Conservation (phyloP, 64 coral and sea anemone species). For the Platygyra sinensis region DNA sequence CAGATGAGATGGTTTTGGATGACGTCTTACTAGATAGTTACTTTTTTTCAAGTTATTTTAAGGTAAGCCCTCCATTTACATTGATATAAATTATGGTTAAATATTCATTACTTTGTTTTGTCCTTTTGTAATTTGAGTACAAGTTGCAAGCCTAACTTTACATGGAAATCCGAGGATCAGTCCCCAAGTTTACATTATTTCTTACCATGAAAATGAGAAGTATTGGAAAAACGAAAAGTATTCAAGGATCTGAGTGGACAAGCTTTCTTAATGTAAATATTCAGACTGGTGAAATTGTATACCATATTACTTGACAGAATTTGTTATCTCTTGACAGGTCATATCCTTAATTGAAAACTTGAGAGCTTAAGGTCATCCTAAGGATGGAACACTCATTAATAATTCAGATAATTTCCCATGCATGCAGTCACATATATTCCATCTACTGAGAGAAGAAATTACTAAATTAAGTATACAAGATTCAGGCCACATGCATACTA, state of each 20-base stretch:
- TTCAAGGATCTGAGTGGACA: too few relatives aligned
- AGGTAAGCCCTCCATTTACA: slow-evolving; percentile 56
- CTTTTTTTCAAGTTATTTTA: slow-evolving; percentile 99
- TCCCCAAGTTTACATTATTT: not conserved
- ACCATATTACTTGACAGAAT: not conserved
- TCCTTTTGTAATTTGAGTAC: not conserved
- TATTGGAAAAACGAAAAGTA: too few relatives aligned
- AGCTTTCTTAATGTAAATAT: not conserved
- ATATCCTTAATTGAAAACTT: not conserved
- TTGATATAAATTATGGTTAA: not conserved
- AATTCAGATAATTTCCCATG: not conserved
- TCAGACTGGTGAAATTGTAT: not conserved
- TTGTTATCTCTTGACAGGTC: slow-evolving; percentile 1
- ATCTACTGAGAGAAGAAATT: too few relatives aligned
- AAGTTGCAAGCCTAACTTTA: too few relatives aligned
- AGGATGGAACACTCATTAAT: not conserved
- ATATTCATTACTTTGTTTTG: not conserved
- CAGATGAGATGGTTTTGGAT: slow-evolving; percentile 90
- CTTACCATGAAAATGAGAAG: not conserved
- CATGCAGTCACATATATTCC: too few relatives aligned
- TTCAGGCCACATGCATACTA: too few relatives aligned
- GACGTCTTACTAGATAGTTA: slow-evolving; percentile 94
- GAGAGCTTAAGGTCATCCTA: not conserved
- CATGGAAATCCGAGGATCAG: not conserved
- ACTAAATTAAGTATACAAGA: too few relatives aligned